phyloP scores from a whole-genome alignment of 2,888 invertebrate species.

The Dendrolimus pini region DNA sequence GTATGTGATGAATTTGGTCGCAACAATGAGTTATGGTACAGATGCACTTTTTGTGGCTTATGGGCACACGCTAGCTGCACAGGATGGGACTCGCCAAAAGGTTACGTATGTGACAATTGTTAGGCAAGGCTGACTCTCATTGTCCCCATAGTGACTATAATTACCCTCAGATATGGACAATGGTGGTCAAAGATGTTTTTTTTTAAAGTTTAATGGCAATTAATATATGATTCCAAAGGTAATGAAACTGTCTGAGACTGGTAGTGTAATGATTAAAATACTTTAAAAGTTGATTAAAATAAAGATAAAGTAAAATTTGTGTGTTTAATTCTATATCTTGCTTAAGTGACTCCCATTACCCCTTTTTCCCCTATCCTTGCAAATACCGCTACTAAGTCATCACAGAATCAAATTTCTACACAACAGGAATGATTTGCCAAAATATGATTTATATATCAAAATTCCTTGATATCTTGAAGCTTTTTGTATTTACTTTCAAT shows the following conservation, averaged over 20 bases:
- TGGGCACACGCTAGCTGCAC: slow-evolving; percentile 13
- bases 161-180: slow-evolving; percentile 7
- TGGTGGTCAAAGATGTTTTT: slow-evolving; percentile 12
- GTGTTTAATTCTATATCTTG: slow-evolving; percentile 7
- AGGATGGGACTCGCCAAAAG: slow-evolving; percentile 14
- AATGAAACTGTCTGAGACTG: slow-evolving; percentile 9
- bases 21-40: slow-evolving; percentile 14
- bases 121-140: slow-evolving; percentile 7
- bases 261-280: slow-evolving; percentile 8
- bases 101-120: slow-evolving; percentile 12
- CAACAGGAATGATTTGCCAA: too few species aligned
- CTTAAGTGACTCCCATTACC: slow-evolving; percentile 4
- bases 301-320: slow-evolving; percentile 8
- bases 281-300: slow-evolving; percentile 6
- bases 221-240: slow-evolving; percentile 9
- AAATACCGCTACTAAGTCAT: too few species aligned
- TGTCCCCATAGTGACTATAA: slow-evolving; percentile 10
- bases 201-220: slow-evolving; percentile 9
- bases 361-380: neutral
- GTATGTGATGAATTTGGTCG: slow-evolving; percentile 12
- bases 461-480: too few species aligned
- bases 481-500: too few species aligned
- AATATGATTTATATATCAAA: too few species aligned
- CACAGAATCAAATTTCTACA: too few species aligned
- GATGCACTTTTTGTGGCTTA: slow-evolving; percentile 12